Base-by-base conservation (phyloP, 2,797 vertebrate species). In the Distichodus sexfasciatus region DNA sequence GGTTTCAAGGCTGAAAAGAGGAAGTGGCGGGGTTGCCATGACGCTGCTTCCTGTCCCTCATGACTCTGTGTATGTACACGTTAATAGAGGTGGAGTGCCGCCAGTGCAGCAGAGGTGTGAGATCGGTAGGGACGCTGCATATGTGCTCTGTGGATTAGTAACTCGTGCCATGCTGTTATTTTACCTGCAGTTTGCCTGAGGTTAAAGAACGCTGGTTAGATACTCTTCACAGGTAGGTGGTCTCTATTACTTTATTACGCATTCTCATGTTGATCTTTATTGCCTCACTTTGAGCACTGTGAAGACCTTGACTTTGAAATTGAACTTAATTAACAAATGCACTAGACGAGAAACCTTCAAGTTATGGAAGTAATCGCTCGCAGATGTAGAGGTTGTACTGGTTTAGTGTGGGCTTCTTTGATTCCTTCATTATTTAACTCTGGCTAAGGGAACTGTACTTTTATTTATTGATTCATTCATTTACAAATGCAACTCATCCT, bases 1-100 rank as follows among this genome's bases (percentile, higher is more conserved):
- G 23, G 38, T 15, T 41, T 33, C 33, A 48, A 26, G n/a, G 11
- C 44, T 17, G 6, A 69, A 72, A 77, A 67, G 69, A 75, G 78
- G 78, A 80, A 74, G 75, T 79, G 80, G 86, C 86, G 81, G 87
- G 89, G 88, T 83, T 62, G 82, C 89, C 87, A 63, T 95, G 94
- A 96, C 88, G 92, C 55, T 82, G 78, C 88, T 96, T 97, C 95
- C 95, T 95, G 90, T 84, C 81, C 82, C 87, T n/a, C 75, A 80
- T 88, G 82, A 90, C 79, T 78, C 75, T 80, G 80, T 87, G 77
- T 73, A 69, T 96, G 95, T 72, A 83, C 40, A 74, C 81, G 10
- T 83, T 83, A 90, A 93, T 66, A 83, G 87, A 76, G 81, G 9
- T 75, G 4, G 75, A 79, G 82, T 0, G 66, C 74, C 71, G n/a